A percentile compares a stretch with the other conserved stretches of the same genome.
Conservation (phyloP, 2,888 invertebrate species). For the Sesia bembeciformis region DNA sequence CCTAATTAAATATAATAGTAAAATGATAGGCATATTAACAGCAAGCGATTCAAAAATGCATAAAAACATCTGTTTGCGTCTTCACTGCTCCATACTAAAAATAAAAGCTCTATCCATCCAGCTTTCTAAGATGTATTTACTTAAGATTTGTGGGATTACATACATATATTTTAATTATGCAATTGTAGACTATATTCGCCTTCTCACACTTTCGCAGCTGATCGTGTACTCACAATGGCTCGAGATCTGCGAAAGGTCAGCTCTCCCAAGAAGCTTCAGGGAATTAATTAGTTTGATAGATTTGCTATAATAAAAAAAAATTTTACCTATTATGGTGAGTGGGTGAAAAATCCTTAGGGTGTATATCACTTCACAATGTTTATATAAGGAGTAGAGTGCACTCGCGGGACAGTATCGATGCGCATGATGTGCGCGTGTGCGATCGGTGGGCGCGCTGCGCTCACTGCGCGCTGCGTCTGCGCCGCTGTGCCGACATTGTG, state of each 20-base stretch:
- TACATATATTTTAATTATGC: background rate
- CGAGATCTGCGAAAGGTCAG: slow-evolving; percentile 27
- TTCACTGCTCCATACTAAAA: no score
- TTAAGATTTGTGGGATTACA: background rate
- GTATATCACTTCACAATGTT: slow-evolving; percentile 54
- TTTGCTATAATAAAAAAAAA: background rate
- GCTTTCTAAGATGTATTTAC: background rate
- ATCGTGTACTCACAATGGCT: slow-evolving; percentile 26
- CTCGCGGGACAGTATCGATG: slow-evolving; percentile 44
- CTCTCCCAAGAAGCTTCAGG: background rate
- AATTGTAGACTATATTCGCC: slow-evolving; percentile 1
- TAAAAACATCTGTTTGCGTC: no score
- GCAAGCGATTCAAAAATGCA: no score
- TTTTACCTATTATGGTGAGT: slow-evolving; percentile 22
- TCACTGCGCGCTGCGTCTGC: slow-evolving; percentile 9
- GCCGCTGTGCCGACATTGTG: slow-evolving; percentile 2
- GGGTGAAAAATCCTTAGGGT: slow-evolving; percentile 34
- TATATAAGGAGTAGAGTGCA: slow-evolving; percentile 36
- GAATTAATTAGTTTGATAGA: background rate
- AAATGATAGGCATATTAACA: background rate
- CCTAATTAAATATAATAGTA: background rate
- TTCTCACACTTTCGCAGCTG: slow-evolving; percentile 56
- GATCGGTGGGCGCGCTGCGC: slow-evolving; percentile 48
- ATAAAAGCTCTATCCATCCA: no score
- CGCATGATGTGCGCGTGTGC: slow-evolving; percentile 46